Percentiles rank a stretch among this genome's conserved stretches.
phyloP scores from a whole-genome alignment of 2,113 vertebrate species.

The Passer domesticus region DNA sequence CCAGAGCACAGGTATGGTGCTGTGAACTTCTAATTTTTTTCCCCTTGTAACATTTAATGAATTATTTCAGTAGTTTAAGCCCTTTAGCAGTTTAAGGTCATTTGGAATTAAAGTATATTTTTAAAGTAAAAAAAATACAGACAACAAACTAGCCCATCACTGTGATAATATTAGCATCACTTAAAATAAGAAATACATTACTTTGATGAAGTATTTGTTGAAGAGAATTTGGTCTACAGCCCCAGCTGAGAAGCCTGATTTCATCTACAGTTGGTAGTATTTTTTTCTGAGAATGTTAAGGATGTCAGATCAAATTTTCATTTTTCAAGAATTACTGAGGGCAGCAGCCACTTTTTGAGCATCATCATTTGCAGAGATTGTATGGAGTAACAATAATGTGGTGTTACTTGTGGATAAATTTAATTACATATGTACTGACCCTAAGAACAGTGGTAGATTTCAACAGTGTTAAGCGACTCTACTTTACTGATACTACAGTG shows the following conservation, averaged over 20 bases:
- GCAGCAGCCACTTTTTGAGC: not conserved
- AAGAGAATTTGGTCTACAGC: not conserved
- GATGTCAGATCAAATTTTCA: not conserved
- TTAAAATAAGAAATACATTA: not conserved
- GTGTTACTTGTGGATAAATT: not conserved
- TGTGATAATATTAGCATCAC: not conserved
- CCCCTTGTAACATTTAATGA: not conserved
- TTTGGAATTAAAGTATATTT: not conserved
- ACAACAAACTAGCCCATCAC: not conserved
- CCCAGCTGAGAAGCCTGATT: not conserved
- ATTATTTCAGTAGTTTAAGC: slow-evolving; percentile 25
- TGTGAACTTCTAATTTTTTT: not conserved
- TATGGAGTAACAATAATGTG: not conserved
- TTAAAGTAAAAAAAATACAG: not conserved
- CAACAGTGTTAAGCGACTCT: not conserved
- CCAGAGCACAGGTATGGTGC: slow-evolving; percentile 79
- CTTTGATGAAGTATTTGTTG: not conserved
- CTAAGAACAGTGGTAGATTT: not conserved
- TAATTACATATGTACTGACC: not conserved
- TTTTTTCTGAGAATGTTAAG: not conserved
- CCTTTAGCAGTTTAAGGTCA: slow-evolving; percentile 11
- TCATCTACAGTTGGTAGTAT: not conserved
- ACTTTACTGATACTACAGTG: not conserved
- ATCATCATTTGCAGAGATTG: not conserved
- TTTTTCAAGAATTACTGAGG: not conserved